These are phyloP conservation scores for Sylvietta virens DNA, from an alignment of 2,113 vertebrate genomes.

Conservation along the genomic window DNA sequence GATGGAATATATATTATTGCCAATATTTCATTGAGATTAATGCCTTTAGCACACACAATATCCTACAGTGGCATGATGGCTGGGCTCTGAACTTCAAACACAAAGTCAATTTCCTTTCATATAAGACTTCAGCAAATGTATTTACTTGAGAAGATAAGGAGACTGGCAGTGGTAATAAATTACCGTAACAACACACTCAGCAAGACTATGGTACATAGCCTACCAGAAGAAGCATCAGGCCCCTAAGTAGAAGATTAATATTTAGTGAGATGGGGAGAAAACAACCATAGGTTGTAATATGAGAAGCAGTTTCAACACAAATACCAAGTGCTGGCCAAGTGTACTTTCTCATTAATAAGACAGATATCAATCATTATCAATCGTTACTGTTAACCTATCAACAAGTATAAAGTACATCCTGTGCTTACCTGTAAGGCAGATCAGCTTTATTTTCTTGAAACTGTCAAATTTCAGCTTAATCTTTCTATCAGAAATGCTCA, in stretches of 20 bases:
- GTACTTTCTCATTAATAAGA: neutral
- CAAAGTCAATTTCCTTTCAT: neutral
- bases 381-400: accelerated
- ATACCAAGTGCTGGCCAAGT: neutral
- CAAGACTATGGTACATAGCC: neutral
- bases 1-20: neutral
- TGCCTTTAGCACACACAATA: neutral
- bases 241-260: neutral
- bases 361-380: accelerated
- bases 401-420: neutral
- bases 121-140: neutral
- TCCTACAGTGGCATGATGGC: neutral
- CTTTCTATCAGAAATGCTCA: neutral
- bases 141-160: neutral
- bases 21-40: neutral
- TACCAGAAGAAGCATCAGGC: neutral
- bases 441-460: neutral
- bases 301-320: neutral
- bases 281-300: neutral
- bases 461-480: neutral
- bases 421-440: neutral
- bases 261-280: neutral
- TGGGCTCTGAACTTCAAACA: neutral
- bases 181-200: neutral
- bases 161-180: neutral